Conservation (phyloP, 2,113 vertebrate genomes). For the Hippolais icterina region DNA sequence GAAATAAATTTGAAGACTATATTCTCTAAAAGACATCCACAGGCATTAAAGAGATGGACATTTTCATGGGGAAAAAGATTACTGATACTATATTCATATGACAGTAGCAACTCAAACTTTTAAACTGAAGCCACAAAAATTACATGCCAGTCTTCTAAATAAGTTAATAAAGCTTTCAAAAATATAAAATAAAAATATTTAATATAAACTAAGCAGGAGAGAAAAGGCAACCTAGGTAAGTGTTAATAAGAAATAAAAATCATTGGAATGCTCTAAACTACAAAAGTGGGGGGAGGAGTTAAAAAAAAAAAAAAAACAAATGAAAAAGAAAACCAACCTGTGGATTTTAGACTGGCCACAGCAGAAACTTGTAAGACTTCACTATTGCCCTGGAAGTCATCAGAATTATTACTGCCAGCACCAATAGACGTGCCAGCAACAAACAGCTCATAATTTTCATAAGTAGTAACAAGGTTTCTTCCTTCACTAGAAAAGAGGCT, state of each 20-base stretch:
- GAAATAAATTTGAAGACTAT: not conserved
- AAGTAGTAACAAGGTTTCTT: not conserved
- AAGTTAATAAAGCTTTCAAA: not conserved
- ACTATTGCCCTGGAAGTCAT: not conserved
- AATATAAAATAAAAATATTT: not conserved
- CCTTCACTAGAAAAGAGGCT: not conserved
- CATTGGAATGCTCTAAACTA: not conserved
- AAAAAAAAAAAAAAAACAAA: not conserved
- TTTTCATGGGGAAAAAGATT: not conserved
- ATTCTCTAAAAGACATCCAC: not conserved
- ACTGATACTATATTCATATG: not conserved
- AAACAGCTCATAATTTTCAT: constrained; percentile 50
- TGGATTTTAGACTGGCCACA: not conserved
- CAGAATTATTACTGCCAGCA: not conserved
- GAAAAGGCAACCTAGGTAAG: not conserved
- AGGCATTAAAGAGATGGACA: not conserved
- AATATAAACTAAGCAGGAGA: not conserved
- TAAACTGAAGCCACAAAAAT: not conserved
- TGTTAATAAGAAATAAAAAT: not conserved
- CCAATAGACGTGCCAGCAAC: constrained; percentile 8
- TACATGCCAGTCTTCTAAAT: not conserved
- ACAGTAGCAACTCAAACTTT: not conserved
- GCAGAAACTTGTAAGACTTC: not conserved
- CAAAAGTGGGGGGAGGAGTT: rapidly evolving
- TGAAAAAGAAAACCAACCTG: rapidly evolving